Base-by-base conservation (phyloP, 1,140 invertebrate genomes). In the Caerostris extrusa region DNA sequence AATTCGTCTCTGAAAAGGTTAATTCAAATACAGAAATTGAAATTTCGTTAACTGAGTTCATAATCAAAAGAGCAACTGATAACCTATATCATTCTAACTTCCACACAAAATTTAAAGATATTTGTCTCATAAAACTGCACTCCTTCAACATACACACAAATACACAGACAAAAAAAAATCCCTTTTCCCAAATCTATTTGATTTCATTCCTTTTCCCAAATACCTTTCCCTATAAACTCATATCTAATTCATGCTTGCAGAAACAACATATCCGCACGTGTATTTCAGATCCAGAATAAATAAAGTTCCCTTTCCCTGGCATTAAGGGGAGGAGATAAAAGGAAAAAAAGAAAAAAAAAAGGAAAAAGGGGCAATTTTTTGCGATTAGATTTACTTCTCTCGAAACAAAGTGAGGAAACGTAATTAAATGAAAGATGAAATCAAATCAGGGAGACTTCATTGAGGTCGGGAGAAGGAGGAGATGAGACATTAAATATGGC, bases 361-460 rank as follows among this genome's bases (percentile, higher is more conserved):
- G 12, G 7, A 14, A 55, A 55, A 6, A 3, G 5, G 3, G 5
- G 19, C 34, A 14, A 14, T 50, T 81, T 61, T 88, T 58, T 88
- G 19, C 67, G 57, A 93, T 81, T 93, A 89, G 57, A 88, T 81
- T 89, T 89, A 82, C 64, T 93, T 87, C 61, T 85, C 61, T 4
- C 0, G 67, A 61, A 86, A 61, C 86, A 55, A 89, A 88, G 86
- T 93, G 86, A 77, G 57, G 92, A 89, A 88, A 77, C 71, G 86
- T 93, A 93, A 93, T 93, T 93, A 93, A 93, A 93, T 93, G 92
- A 93, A 89, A 93, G 92, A 93, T 93, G 92, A 89, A 93, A 93
- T 93, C 92, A 88, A 93, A 88, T 93, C 85, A 93, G 85, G 85
- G 64, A 64, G 86, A 82, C 67, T 89, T 88, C 86, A 77, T 88